phyloP scores from a whole-genome alignment of 2,888 invertebrate genomes.

The Zaprionus lineosus region DNA sequence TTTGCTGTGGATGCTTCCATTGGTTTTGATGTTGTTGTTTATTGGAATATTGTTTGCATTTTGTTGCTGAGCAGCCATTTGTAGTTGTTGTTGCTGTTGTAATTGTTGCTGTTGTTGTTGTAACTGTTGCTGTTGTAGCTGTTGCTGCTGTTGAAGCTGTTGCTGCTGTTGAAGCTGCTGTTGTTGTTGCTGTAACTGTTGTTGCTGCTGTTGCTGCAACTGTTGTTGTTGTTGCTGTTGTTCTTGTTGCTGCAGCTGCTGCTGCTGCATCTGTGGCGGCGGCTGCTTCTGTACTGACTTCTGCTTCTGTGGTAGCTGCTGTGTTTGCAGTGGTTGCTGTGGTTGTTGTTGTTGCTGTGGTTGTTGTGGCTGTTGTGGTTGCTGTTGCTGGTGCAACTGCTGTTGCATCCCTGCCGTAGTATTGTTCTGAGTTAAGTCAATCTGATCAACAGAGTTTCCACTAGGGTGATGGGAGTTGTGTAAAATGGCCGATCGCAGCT shows the following conservation, averaged over 20 bases:
- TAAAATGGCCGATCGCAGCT: conserved; percentile 81
- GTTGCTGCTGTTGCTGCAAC: conserved; percentile 52
- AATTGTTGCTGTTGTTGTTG: conserved; percentile 37
- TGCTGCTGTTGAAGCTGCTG: conserved; percentile 34
- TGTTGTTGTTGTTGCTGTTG: conserved; percentile 44
- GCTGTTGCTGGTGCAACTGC: conserved; percentile 25
- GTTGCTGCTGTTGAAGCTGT: conserved; percentile 36
- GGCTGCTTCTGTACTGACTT: conserved; percentile 37
- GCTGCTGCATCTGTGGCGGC: conserved; percentile 28
- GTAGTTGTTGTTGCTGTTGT: conserved; percentile 46
- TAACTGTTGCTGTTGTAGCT: conserved; percentile 34
- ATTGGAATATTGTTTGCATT: conserved; percentile 50
- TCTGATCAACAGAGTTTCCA: conserved; percentile 67
- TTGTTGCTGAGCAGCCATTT: conserved; percentile 36
- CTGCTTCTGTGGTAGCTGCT: conserved; percentile 33
- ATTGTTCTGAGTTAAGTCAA: conserved; percentile 38
- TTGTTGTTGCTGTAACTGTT: conserved; percentile 42
- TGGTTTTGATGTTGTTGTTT: conserved; percentile 48
- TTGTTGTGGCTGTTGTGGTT: conserved; percentile 38
- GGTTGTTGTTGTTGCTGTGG: conserved; percentile 34
- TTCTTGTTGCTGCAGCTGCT: conserved; percentile 46
- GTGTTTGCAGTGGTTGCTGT: conserved; percentile 37
- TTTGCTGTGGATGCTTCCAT: conserved; percentile 32
- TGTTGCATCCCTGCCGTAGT: conserved; percentile 42
- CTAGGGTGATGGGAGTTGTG: conserved; percentile 82